A percentile compares a stretch with the other conserved stretches of the same genome.
phyloP scores from a whole-genome alignment of 2,888 invertebrate species.

The Patella depressa region DNA sequence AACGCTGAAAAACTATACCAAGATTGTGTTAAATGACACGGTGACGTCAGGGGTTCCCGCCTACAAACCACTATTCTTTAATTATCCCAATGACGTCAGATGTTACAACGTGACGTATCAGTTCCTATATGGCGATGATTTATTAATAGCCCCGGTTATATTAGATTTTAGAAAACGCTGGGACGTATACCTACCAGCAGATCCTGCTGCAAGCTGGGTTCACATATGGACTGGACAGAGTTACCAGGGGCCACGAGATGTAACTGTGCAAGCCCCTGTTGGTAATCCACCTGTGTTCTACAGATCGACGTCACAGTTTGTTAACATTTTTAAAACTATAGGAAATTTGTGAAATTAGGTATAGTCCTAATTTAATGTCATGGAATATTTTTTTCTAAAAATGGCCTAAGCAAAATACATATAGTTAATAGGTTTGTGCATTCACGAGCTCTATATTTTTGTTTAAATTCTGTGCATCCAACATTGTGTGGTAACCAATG shows the following conservation, averaged over 20 bases:
- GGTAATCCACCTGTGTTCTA: slow-evolving; percentile 64
- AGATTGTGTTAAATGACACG: slow-evolving; percentile 24
- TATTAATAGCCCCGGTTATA: slow-evolving; percentile 63
- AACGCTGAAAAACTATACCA: slow-evolving; percentile 53
- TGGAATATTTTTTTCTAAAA: no score
- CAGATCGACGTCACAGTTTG: slow-evolving; percentile 41
- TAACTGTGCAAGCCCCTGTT: slow-evolving; percentile 48
- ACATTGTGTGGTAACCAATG: no score
- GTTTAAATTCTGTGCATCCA: no score
- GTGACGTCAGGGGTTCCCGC: slow-evolving; percentile 50
- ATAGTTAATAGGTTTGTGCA: no score
- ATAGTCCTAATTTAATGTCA: no score
- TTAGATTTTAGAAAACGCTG: slow-evolving; percentile 37
- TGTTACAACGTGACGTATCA: slow-evolving; percentile 49
- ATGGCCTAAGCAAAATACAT: no score
- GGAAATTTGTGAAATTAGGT: background rate
- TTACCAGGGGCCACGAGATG: slow-evolving; percentile 36
- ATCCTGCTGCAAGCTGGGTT: slow-evolving; percentile 42
- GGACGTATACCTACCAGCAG: slow-evolving; percentile 55
- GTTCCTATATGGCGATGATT: slow-evolving; percentile 62
- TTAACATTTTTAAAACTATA: slow-evolving; percentile 37
- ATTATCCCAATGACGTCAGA: slow-evolving; percentile 51
- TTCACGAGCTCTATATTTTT: no score
- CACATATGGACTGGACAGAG: slow-evolving; percentile 49
- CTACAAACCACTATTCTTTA: slow-evolving; percentile 60